Evolutionary conservation across 2,797 vertebrate genomes (phyloP).

Genomic region (Sphenopsis melanotis): DNA sequence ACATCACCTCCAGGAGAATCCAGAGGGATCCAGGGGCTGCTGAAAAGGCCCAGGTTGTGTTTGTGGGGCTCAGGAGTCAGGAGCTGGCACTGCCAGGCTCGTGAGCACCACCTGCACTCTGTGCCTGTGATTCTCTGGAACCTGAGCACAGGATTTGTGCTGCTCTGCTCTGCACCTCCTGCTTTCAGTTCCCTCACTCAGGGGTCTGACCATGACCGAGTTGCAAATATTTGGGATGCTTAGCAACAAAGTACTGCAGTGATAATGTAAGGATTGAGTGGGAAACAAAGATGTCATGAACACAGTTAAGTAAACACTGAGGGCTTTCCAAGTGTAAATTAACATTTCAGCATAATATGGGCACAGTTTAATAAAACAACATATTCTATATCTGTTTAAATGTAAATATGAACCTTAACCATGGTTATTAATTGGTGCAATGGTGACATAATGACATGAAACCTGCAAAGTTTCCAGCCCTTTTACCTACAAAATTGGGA

Average conservation of each 20-base stretch:
- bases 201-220: background rate
- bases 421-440: constrained; percentile 40
- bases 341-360: background rate
- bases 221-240: constrained; percentile 58
- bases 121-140: background rate
- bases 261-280: background rate
- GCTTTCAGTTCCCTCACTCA: background rate
- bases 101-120: accelerated
- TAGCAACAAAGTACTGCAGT: constrained; percentile 18
- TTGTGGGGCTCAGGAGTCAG: background rate
- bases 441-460: background rate
- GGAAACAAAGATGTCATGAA: background rate
- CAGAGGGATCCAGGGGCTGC: background rate
- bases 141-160: background rate
- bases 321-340: background rate
- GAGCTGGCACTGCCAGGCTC: background rate
- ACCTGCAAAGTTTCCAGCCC: background rate
- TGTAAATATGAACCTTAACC: constrained; percentile 31
- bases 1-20: background rate
- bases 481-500: background rate
- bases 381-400: background rate
- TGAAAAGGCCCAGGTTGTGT: accelerated
- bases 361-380: background rate
- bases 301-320: background rate
- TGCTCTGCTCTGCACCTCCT: background rate